Base-by-base conservation (phyloP, 2,797 vertebrate genomes). In the Gymnothorax reevesii region DNA sequence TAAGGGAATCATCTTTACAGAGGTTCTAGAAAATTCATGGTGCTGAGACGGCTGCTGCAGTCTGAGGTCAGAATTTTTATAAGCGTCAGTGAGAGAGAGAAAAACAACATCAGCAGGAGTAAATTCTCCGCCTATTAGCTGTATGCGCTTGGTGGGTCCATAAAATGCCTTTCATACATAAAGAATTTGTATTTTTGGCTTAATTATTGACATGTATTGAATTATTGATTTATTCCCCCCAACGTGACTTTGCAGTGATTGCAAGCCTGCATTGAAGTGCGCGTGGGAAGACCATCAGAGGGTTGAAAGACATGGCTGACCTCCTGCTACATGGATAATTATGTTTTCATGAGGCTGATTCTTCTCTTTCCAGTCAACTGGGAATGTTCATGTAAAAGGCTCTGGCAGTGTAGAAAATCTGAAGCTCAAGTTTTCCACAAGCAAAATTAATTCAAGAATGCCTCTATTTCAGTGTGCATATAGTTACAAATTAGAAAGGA, bases 21-120 rank as follows among this genome's bases (percentile, higher is more conserved):
- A 79, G 75, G 54, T n/a, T 75, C 17, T 25, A 84, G 86, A 83
- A 84, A 77, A 87, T 84, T 87, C 83, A 87, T 87, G 82, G 84
- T 33, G n/a, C 66, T 33, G 66, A 59, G 7, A 27, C 25, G 10
- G 66, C 66, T 3, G 66, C 66, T 15, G 10, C 10, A 25, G 66
- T 12, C 7, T 8, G n/a, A 71, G 66, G 7, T 25, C n/a, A 25
- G 25, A 10, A 25, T 25, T 25, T 71, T 71, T 12, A 27, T 10
- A 8, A 71, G 20, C 66, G n/a, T 10, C 1, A 27, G 66, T 12
- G n/a, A 25, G 4, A 71, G 66, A 10, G 22, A 25, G 62, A n/a
- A 66, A 66, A 66, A 22, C 62, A 42, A 42, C 62, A n/a, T 22
- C 62, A 66, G 20, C 0, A 12, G 20, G n/a, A n/a, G 62, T 4